phyloP scores from a whole-genome alignment of 2,888 invertebrate species.

The Tetragonula carbonaria region DNA sequence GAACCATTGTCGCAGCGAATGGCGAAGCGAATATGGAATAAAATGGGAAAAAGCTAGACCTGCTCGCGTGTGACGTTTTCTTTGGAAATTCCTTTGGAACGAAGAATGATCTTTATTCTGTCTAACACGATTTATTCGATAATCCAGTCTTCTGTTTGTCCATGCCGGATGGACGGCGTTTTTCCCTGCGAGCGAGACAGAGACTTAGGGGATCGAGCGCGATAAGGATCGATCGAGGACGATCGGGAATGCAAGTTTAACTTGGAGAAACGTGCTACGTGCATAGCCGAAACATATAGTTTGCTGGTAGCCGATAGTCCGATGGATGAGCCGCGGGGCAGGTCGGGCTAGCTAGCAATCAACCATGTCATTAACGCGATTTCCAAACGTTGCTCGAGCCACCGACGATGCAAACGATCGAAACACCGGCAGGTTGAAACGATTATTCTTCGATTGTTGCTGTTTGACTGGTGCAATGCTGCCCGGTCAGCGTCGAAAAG shows the following conservation, averaged over 20 bases:
- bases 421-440: background rate
- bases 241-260: constrained; percentile 15
- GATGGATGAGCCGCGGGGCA: background rate
- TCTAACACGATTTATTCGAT: too few relatives aligned
- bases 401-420: constrained; percentile 2
- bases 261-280: background rate
- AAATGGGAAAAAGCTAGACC: background rate
- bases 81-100: background rate
- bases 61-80: background rate
- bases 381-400: constrained; percentile 28
- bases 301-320: constrained; percentile 39
- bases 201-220: background rate
- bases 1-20: background rate
- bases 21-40: background rate
- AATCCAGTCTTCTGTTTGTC: too few relatives aligned
- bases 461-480: too few relatives aligned
- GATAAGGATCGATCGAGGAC: constrained; percentile 58
- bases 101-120: too few relatives aligned
- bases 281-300: constrained; percentile 6
- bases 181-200: background rate
- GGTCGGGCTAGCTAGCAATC: background rate
- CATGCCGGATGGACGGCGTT: too few relatives aligned
- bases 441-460: background rate
- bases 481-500: too few relatives aligned
- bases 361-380: constrained; percentile 55